Percentiles rank a stretch among this genome's conserved stretches.
These are phyloP conservation scores for Lacerta agilis DNA, from an alignment of 2,797 vertebrate species.

Conservation along the genomic window DNA sequence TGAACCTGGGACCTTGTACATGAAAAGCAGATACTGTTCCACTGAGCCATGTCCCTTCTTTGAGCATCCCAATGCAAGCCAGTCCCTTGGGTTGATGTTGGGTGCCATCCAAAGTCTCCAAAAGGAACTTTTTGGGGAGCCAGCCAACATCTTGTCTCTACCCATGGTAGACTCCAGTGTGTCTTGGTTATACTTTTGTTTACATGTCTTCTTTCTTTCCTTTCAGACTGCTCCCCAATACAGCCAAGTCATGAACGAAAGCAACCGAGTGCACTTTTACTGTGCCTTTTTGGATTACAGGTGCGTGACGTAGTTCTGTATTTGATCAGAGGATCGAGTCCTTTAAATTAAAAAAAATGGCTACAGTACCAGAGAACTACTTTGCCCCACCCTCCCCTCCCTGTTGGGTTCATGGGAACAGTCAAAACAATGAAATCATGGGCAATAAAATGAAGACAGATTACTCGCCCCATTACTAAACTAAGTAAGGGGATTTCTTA, in stretches of 20 bases:
- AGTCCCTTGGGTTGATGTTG: neutral
- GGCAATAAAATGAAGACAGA: rapidly evolving
- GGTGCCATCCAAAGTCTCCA: neutral
- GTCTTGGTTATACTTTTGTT: neutral
- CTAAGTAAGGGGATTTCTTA: neutral
- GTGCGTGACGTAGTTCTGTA: constrained; percentile 74
- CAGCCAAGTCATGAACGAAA: constrained; percentile 82
- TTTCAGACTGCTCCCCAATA: constrained; percentile 87
- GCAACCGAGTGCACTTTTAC: constrained; percentile 89
- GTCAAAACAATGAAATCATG: constrained; percentile 28
- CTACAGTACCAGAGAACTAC: neutral
- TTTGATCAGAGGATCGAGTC: neutral
- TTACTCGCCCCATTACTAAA: neutral
- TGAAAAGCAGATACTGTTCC: no score
- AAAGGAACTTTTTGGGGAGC: neutral
- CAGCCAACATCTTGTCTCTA: neutral
- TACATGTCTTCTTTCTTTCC: constrained; percentile 21
- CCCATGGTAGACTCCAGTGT: neutral
- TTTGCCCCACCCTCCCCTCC: neutral
- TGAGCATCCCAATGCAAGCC: neutral
- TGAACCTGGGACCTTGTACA: no score
- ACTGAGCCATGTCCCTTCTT: no score
- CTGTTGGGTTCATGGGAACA: constrained; percentile 8
- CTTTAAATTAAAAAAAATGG: neutral
- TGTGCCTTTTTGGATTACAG: constrained; percentile 96